These are phyloP conservation scores for Zophobas atratus DNA, from an alignment of 1,140 invertebrate species.

Conservation along the genomic window DNA sequence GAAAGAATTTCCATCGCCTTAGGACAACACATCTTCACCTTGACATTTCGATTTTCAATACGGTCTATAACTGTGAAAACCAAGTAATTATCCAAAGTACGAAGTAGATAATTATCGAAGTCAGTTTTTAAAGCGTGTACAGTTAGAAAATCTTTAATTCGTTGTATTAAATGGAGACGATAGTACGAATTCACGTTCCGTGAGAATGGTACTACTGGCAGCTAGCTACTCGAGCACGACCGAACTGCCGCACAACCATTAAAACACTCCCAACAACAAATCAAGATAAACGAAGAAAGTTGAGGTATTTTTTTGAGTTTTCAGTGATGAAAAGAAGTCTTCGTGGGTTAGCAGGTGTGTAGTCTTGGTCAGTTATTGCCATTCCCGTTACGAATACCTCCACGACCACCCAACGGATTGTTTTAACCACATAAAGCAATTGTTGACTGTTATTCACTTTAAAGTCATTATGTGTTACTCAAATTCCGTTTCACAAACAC, in stretches of 20 bases:
- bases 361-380: constrained; percentile 9
- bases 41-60: constrained; percentile 13
- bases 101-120: too few relatives aligned
- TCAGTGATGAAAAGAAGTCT: not conserved
- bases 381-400: constrained; percentile 10
- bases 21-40: constrained; percentile 5
- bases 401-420: not conserved
- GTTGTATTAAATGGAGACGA: too few relatives aligned
- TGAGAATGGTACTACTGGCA: too few relatives aligned
- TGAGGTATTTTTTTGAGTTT: too few relatives aligned
- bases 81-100: not conserved
- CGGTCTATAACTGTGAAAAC: not conserved
- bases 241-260: too few relatives aligned
- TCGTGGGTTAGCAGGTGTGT: not conserved
- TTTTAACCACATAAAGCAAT: not conserved
- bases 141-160: too few relatives aligned
- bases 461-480: too few relatives aligned
- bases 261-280: not conserved
- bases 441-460: not conserved
- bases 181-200: too few relatives aligned
- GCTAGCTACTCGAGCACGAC: too few relatives aligned
- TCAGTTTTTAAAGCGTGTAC: too few relatives aligned
- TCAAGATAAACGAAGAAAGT: not conserved
- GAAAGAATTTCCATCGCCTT: constrained; percentile 17
- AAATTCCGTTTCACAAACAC: not conserved